phyloP scores from a whole-genome alignment of 2,113 vertebrate genomes.

The Sylvilagus bachmani region DNA sequence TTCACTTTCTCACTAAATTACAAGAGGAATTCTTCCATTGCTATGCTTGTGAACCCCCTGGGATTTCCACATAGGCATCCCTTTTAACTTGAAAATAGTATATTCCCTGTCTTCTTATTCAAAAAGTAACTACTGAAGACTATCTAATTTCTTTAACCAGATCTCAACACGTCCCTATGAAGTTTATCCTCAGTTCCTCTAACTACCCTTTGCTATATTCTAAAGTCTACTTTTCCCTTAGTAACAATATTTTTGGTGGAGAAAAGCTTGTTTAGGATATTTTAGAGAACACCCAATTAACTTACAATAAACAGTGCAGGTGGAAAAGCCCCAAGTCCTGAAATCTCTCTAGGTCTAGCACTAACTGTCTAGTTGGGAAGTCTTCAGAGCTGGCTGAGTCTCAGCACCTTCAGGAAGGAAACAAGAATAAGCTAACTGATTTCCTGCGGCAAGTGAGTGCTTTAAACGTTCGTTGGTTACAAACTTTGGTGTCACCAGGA shows the following conservation, averaged over 20 bases:
- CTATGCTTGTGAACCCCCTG: neutral
- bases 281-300: conserved; percentile 26
- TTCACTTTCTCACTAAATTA: neutral
- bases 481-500: neutral
- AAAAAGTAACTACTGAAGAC: neutral
- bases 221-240: neutral
- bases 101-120: neutral
- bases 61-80: neutral
- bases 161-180: neutral
- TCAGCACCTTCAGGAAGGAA: neutral
- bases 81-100: neutral
- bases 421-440: neutral
- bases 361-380: neutral
- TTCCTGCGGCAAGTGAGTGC: neutral
- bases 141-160: neutral
- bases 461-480: neutral
- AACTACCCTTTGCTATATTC: neutral
- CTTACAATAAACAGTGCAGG: neutral
- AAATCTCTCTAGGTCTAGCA: neutral
- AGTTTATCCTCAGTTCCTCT: neutral
- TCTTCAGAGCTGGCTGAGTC: neutral
- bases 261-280: neutral
- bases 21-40: neutral
- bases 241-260: neutral
- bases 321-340: neutral